Base-by-base conservation (phyloP, 2,888 invertebrate genomes). In the Dolomedes plantarius region DNA sequence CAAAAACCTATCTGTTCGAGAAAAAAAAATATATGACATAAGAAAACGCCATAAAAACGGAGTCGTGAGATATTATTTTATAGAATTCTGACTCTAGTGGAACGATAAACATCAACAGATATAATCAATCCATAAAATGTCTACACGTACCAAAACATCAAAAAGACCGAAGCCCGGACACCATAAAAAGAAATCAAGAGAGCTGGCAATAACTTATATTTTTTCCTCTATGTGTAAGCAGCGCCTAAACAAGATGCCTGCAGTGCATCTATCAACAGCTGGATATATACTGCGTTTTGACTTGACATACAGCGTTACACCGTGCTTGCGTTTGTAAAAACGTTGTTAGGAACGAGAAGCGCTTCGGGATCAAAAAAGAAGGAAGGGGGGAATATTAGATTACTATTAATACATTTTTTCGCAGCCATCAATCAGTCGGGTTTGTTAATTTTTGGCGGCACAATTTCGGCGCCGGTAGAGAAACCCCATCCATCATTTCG, bases 401-500 rank as follows among this genome's bases (percentile, higher is more conserved):
- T 78, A 78, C 69, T 77, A 77, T 71, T 78, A 78, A 78, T 71
- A 78, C 41, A 64, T 71, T 71, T 64, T 62, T 78, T 77, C 65
- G n/a, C 41, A 13, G 6, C 29, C 71, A 71, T 64, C 78, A 71
- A 78, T 78, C 78, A 71, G 64, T 16, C 31, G 19, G 56, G 32
- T 69, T 67, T 77, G 77, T 36, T 77, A 67, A 77, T 68, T 69
- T 56, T 64, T 64, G 65, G 50, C 77, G 65, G 36, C 32, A 56
- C 46, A 76, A 76, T 76, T 76, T 56, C 71, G 71, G 64, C 71
- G 56, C 56, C 56, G 23, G 56, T 56, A 23, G 23, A 6, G 56
- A 23, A 56, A 56, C 3, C 23, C 23, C 56, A 56, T 56, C 56
- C 13, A 56, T 56, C 56, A 56, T 56, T 56, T 23, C 1, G 56